Evolutionary conservation across 1,140 invertebrate species (phyloP).

Genomic region (Hydropsyche tenuis): DNA sequence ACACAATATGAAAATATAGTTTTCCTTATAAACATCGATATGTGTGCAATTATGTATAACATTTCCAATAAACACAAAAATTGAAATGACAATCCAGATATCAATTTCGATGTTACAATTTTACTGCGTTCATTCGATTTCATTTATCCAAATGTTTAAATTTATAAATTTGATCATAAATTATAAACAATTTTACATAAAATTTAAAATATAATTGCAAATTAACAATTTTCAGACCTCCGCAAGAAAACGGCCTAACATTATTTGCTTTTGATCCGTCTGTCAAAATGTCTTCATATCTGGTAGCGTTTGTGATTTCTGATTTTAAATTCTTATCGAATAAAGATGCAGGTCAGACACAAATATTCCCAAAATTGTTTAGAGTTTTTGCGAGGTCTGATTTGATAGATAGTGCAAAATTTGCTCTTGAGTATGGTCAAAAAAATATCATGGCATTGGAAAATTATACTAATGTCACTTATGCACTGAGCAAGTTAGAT

Average conservation of each 20-base stretch:
- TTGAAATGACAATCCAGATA: neutral
- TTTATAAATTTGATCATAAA: too few species aligned
- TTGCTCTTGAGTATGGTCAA: constrained; percentile 64
- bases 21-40: too few species aligned
- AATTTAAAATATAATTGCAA: neutral
- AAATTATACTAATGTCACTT: constrained; percentile 61
- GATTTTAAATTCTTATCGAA: constrained; percentile 64
- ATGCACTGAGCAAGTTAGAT: constrained; percentile 66
- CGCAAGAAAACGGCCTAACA: neutral
- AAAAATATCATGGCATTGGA: constrained; percentile 63
- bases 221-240: constrained; percentile 18
- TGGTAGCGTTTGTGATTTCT: constrained; percentile 78
- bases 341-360: neutral
- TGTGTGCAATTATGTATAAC: too few species aligned
- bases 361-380: constrained; percentile 54
- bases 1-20: too few species aligned
- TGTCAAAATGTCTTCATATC: constrained; percentile 73
- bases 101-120: neutral
- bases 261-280: neutral
- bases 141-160: too few species aligned
- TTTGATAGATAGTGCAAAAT: constrained; percentile 37
- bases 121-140: too few species aligned
- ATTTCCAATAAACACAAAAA: too few species aligned
- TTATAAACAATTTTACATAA: too few species aligned
- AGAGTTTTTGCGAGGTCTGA: constrained; percentile 44